Evolutionary conservation across 2,888 invertebrate genomes (phyloP).

Genomic region (Parochlus steinenii): DNA sequence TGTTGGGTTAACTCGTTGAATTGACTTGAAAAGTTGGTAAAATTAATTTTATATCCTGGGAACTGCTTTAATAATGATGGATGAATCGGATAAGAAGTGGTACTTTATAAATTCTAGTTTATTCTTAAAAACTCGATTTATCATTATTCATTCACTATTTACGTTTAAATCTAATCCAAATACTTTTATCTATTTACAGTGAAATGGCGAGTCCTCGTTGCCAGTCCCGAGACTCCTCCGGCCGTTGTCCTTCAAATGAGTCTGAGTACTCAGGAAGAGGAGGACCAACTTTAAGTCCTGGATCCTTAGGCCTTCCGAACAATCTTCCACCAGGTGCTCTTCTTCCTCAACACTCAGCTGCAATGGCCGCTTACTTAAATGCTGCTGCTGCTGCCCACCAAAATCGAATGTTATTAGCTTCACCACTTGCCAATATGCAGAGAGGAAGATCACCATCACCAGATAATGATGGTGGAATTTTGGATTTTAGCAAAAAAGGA

Average conservation of each 20-base stretch:
- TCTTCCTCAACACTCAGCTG: slow-evolving; percentile 62
- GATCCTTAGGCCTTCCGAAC: slow-evolving; percentile 46
- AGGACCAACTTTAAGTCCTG: slow-evolving; percentile 43
- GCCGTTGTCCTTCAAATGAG: slow-evolving; percentile 61
- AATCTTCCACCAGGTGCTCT: slow-evolving; percentile 51
- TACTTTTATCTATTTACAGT: slow-evolving; percentile 41
- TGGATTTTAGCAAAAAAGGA: slow-evolving; percentile 70
- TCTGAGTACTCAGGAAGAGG: slow-evolving; percentile 53
- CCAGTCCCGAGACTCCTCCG: slow-evolving; percentile 65
- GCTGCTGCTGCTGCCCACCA: slow-evolving; percentile 57
- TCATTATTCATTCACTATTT: slow-evolving; percentile 15
- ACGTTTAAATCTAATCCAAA: slow-evolving; percentile 11
- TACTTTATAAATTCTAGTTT: too few relatives aligned
- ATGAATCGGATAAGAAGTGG: too few relatives aligned
- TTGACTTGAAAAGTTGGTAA: too few relatives aligned
- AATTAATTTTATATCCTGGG: too few relatives aligned
- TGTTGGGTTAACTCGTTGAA: too few relatives aligned
- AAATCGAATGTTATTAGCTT: slow-evolving; percentile 57
- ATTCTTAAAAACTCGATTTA: too few relatives aligned
- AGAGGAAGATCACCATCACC: slow-evolving; percentile 32
- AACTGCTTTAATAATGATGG: too few relatives aligned
- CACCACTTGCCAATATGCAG: slow-evolving; percentile 39
- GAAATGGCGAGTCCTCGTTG: slow-evolving; percentile 60
- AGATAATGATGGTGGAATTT: slow-evolving; percentile 41
- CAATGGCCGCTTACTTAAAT: slow-evolving; percentile 65